Conservation (phyloP, 2,888 invertebrate genomes). For the Dolichomitus sp. region DNA sequence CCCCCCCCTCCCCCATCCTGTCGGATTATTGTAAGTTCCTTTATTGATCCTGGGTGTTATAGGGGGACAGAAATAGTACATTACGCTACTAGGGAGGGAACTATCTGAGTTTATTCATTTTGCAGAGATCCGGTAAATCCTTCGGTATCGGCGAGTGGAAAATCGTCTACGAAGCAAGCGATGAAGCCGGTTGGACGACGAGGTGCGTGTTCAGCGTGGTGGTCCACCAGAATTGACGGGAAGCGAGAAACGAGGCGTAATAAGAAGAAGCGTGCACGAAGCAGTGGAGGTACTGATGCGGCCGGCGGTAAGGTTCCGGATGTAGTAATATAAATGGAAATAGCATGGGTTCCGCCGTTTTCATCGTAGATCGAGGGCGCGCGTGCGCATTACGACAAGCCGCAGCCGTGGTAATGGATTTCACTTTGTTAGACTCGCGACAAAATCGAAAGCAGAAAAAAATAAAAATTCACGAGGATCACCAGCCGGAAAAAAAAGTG, state of each 20-base stretch:
- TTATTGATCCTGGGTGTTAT: no score
- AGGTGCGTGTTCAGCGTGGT: slow-evolving; percentile 86
- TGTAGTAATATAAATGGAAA: slow-evolving; percentile 84
- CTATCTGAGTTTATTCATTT: neutral
- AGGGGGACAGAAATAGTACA: no score
- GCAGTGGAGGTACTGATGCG: slow-evolving; percentile 7
- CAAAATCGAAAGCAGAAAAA: slow-evolving; percentile 48
- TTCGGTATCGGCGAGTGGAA: slow-evolving; percentile 86
- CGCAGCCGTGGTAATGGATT: slow-evolving; percentile 70
- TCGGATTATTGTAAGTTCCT: no score
- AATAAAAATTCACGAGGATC: slow-evolving; percentile 44
- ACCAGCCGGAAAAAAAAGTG: slow-evolving; percentile 8
- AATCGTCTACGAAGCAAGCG: slow-evolving; percentile 86
- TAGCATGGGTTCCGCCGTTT: slow-evolving; percentile 68
- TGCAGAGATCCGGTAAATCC: slow-evolving; percentile 85
- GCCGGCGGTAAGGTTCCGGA: slow-evolving; percentile 50
- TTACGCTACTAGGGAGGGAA: no score
- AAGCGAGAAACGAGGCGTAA: slow-evolving; percentile 26
- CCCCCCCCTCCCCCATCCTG: no score
- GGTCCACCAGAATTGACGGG: slow-evolving; percentile 74
- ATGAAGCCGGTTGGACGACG: slow-evolving; percentile 86
- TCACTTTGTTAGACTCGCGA: slow-evolving; percentile 69
- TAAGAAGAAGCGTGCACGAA: slow-evolving; percentile 33
- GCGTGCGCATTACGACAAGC: slow-evolving; percentile 34
- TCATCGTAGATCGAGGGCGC: slow-evolving; percentile 49